Percentiles rank a stretch among this genome's conserved stretches.
Conservation (phyloP, 2,797 vertebrate genomes). For the Pseudochirops cupreus region DNA sequence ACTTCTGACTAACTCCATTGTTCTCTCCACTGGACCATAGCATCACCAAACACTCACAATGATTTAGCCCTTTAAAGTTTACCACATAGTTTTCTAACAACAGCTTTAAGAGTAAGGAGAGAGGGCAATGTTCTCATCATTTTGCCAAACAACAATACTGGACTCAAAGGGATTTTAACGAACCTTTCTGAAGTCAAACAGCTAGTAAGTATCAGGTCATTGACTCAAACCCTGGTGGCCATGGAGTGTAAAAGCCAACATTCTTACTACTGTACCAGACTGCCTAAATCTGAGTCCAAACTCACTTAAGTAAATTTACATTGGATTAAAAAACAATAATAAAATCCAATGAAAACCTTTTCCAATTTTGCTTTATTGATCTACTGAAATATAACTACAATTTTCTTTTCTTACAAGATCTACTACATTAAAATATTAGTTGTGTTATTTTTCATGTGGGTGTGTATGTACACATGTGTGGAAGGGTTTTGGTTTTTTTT, state of each 20-base stretch:
- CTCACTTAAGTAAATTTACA: slow-evolving; percentile 41
- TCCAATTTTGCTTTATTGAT: slow-evolving; percentile 77
- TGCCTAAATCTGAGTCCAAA: background rate
- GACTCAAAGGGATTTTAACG: background rate
- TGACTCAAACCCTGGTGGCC: background rate
- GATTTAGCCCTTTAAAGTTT: background rate
- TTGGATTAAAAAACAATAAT: slow-evolving; percentile 57
- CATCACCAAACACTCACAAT: background rate
- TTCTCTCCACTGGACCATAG: background rate
- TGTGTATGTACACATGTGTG: background rate
- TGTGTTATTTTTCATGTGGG: slow-evolving; percentile 41
- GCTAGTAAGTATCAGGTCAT: background rate
- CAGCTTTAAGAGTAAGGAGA: background rate
- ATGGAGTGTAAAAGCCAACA: background rate
- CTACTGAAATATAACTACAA: slow-evolving; percentile 68
- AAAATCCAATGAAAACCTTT: slow-evolving; percentile 37
- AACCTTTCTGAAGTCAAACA: background rate
- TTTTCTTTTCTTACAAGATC: slow-evolving; percentile 63
- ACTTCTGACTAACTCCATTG: background rate
- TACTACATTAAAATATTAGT: slow-evolving; percentile 70
- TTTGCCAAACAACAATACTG: background rate
- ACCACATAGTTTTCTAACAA: background rate
- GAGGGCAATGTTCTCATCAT: background rate
- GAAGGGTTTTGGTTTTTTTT: background rate
- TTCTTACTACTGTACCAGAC: background rate